Evolutionary conservation across 2,113 vertebrate genomes (phyloP).

Genomic region (Chlorodrepanis virens): DNA sequence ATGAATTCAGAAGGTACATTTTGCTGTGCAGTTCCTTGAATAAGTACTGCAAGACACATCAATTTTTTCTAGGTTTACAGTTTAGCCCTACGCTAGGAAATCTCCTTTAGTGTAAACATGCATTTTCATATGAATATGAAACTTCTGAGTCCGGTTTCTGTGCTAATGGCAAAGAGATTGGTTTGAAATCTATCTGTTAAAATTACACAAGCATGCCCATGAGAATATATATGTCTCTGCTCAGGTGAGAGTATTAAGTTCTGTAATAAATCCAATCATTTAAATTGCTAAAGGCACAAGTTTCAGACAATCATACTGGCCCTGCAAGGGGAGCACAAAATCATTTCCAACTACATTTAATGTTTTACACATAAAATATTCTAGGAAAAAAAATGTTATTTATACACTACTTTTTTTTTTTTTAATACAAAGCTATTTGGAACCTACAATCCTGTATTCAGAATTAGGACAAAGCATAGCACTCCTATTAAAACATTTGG

Average conservation of each 20-base stretch:
- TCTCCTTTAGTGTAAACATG: not conserved
- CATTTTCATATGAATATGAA: not conserved
- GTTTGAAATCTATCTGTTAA: not conserved
- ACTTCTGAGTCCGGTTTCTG: not conserved
- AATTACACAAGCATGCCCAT: not conserved
- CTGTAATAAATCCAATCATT: not conserved
- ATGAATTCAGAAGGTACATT: not conserved
- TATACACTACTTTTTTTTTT: not conserved
- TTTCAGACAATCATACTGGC: not conserved
- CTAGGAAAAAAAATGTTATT: not conserved
- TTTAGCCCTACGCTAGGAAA: not conserved
- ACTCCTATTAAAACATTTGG: not conserved
- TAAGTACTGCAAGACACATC: not conserved
- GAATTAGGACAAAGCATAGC: not conserved
- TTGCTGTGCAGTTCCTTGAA: not conserved
- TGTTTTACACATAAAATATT: not conserved
- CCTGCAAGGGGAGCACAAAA: not conserved
- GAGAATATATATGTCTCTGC: not conserved
- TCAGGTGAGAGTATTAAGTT: not conserved
- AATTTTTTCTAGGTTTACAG: not conserved
- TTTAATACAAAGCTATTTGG: not conserved
- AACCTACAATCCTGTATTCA: not conserved
- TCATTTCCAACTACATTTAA: not conserved
- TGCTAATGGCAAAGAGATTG: not conserved
- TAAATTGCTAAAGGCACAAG: not conserved